Base-by-base conservation (phyloP, 2,888 invertebrate genomes). In the Cryptops parisi region DNA sequence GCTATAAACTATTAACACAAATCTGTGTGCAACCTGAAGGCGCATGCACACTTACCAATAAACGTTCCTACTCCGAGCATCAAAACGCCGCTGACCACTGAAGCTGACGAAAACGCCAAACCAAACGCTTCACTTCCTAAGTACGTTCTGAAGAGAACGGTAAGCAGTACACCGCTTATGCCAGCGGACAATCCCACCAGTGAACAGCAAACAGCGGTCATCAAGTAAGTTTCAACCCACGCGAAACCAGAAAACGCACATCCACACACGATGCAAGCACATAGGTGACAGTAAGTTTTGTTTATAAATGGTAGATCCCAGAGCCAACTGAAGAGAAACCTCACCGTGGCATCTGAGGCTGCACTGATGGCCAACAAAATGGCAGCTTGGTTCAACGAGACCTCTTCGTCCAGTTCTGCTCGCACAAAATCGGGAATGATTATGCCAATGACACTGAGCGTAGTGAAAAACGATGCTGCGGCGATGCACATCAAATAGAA, bases 281-380 rank as follows among this genome's bases (percentile, higher is more conserved):
- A 12, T 15, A 47, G 25, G 25, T 25, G 22, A 2, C 23, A 23
- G 22, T 25, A 25, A 15, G 3, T 23, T 2, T 21, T 15, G 26
- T 47, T 47, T n/a, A 47, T 25, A 19, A 2, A 47, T 12, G 47
- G 47, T 47, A 25, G n/a, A 26, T 47, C 47, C 47, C 47, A 47
- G 15, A 47, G 3, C 47, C 24, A 47, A 25, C 47, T 47, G 15
- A 47, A 25, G 4, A 2, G 25, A 25, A 47, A 25, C 2, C 47
- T 23, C n/a, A 2, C 23, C 9, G 15, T 3, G 3, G 25, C 23
- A 25, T 47, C 47, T 2, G 26, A n/a, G 15, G 17, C 24, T 2
- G 47, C 23, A 2, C 15, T 25, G 17, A 26, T 22, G 22, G 47
- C 2, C 3, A 47, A 12, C 2, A 47, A 21, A n/a, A 25, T n/a